These are phyloP conservation scores for Furcifer pardalis DNA, from an alignment of 2,797 vertebrate species.

Conservation along the genomic window DNA sequence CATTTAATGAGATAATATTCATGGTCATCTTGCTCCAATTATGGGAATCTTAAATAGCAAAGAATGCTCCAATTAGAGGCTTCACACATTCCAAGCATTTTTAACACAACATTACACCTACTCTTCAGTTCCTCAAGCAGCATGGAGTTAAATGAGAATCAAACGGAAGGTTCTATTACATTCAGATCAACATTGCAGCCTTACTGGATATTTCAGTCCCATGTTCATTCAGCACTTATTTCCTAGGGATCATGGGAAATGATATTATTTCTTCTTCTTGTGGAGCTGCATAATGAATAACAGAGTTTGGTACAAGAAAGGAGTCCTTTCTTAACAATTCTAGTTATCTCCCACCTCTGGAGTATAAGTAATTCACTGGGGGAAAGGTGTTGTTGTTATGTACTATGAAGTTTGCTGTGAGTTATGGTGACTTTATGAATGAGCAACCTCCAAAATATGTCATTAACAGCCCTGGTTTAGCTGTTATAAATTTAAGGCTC, in stretches of 20 bases:
- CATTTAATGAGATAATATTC: slow-evolving; percentile 45
- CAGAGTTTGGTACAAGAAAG: background rate
- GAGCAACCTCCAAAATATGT: no score
- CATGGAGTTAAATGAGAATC: slow-evolving; percentile 66
- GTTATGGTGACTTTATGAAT: no score
- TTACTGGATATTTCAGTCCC: slow-evolving; percentile 34
- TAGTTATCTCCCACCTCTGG: background rate
- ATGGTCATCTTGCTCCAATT: slow-evolving; percentile 53
- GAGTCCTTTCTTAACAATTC: background rate
- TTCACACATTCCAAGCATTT: slow-evolving; percentile 52
- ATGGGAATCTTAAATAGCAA: slow-evolving; percentile 68
- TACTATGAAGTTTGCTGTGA: no score
- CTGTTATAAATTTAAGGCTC: no score
- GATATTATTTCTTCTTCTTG: no score
- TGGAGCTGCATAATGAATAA: background rate
- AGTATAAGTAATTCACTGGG: background rate
- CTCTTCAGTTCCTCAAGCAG: slow-evolving; percentile 45
- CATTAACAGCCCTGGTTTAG: no score
- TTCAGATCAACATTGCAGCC: slow-evolving; percentile 61
- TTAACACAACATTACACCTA: slow-evolving; percentile 57
- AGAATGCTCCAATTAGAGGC: slow-evolving; percentile 60
- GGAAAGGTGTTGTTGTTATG: background rate
- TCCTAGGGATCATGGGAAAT: background rate
- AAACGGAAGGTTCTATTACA: slow-evolving; percentile 54
- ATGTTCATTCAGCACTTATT: background rate